Evolutionary conservation across 2,888 invertebrate species (phyloP).

Genomic region (Harpalus rubripes): DNA sequence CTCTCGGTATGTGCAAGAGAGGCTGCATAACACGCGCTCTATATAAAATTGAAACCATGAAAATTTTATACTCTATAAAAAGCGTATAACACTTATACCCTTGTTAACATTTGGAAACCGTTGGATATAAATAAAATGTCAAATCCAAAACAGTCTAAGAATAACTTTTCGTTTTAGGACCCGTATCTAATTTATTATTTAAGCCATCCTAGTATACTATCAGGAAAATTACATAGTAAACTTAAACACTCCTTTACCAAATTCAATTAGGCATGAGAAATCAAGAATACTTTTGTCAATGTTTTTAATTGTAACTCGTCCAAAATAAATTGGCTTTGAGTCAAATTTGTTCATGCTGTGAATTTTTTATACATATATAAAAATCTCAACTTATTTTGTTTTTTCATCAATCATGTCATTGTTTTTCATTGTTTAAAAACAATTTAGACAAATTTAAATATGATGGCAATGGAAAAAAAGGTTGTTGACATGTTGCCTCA

Average conservation of each 20-base stretch:
- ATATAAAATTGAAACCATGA: neutral
- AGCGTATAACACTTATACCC: neutral
- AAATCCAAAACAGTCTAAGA: neutral
- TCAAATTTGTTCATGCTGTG: neutral
- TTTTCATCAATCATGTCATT: neutral
- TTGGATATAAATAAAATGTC: neutral
- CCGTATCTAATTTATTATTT: neutral
- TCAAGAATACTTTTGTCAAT: conserved; percentile 11
- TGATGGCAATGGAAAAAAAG: neutral
- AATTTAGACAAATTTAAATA: neutral
- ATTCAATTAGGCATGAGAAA: neutral
- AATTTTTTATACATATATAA: neutral
- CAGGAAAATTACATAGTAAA: conserved; percentile 8
- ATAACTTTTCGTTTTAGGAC: neutral
- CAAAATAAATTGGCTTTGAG: neutral
- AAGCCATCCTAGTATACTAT: neutral
- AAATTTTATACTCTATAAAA: neutral
- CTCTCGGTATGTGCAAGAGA: neutral
- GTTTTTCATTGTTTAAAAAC: neutral
- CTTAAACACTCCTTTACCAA: neutral
- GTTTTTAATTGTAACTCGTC: neutral
- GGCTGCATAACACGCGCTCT: neutral
- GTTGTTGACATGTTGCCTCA: neutral
- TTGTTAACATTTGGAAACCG: neutral
- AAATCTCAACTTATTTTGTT: neutral